These are phyloP conservation scores for Engystomops pustulosus DNA, from an alignment of 2,113 vertebrate genomes.

Conservation along the genomic window DNA sequence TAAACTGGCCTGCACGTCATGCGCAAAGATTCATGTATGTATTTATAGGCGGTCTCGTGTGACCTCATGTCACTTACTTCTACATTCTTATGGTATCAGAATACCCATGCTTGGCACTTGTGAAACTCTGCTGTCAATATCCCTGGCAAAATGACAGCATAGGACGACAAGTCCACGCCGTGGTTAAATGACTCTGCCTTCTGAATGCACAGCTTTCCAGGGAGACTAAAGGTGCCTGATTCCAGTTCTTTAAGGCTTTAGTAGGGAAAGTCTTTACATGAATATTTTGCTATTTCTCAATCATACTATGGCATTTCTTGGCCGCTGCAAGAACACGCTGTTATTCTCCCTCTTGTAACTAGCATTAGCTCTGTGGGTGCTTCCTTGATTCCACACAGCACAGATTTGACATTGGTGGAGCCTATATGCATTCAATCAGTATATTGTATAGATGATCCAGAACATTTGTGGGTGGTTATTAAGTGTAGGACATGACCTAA, in stretches of 20 bases:
- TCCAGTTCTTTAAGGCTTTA: neutral
- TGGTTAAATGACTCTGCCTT: neutral
- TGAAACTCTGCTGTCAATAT: slow-evolving; percentile 43
- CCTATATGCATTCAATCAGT: neutral
- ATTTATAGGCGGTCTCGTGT: slow-evolving; percentile 56
- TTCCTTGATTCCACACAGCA: neutral
- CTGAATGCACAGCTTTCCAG: slow-evolving; percentile 8
- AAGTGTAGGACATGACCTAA: too few relatives aligned
- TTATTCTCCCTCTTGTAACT: neutral
- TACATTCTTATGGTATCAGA: slow-evolving; percentile 54
- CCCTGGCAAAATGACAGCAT: slow-evolving; percentile 27
- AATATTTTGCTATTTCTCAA: neutral
- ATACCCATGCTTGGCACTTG: slow-evolving; percentile 54
- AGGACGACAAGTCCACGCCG: slow-evolving; percentile 8
- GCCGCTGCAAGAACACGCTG: neutral
- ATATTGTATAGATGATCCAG: neutral
- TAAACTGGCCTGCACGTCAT: slow-evolving; percentile 22
- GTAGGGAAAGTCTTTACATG: neutral
- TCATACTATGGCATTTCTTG: neutral
- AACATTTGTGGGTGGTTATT: neutral
- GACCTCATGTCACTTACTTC: slow-evolving; percentile 53
- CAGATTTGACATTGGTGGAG: neutral
- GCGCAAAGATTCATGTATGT: slow-evolving; percentile 37
- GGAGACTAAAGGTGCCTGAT: slow-evolving; percentile 21
- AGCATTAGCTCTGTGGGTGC: neutral